A percentile compares a stretch with the other conserved stretches of the same genome.
These are phyloP conservation scores for Onychomys torridus DNA, from an alignment of 2,797 vertebrate genomes.

Conservation along the genomic window DNA sequence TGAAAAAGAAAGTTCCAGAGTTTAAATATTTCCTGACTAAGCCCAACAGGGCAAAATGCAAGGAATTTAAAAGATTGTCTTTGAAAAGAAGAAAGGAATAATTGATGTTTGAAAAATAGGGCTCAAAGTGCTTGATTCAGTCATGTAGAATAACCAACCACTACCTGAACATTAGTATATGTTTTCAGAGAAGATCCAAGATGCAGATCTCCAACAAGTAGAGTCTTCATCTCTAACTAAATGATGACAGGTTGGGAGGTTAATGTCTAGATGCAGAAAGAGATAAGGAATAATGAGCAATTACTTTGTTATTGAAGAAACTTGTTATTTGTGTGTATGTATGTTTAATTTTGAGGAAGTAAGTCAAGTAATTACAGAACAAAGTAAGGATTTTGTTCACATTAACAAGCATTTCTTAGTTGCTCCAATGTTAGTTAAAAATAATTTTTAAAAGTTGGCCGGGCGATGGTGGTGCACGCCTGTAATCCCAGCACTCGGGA, in stretches of 20 bases:
- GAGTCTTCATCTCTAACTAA: neutral
- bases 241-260: conserved; percentile 22
- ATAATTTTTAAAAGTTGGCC: neutral
- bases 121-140: neutral
- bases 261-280: conserved; percentile 31
- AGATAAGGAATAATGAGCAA: conserved; percentile 2
- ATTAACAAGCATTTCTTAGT: neutral
- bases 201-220: neutral
- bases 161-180: neutral
- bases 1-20: neutral
- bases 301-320: neutral
- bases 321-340: neutral
- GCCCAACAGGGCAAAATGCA: neutral
- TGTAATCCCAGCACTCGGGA: neutral
- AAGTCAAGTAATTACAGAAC: neutral
- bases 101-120: conserved; percentile 46
- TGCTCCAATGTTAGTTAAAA: neutral
- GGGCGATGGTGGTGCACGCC: too few relatives aligned
- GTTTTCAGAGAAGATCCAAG: neutral
- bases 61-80: neutral
- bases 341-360: neutral
- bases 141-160: conserved; percentile 1
- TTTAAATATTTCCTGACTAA: neutral
- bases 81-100: conserved; percentile 43
- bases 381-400: conserved; percentile 28